Percentiles rank a stretch among this genome's conserved stretches.
Evolutionary conservation across 2,888 invertebrate species (phyloP).

Genomic region (Aleiodes alternator): DNA sequence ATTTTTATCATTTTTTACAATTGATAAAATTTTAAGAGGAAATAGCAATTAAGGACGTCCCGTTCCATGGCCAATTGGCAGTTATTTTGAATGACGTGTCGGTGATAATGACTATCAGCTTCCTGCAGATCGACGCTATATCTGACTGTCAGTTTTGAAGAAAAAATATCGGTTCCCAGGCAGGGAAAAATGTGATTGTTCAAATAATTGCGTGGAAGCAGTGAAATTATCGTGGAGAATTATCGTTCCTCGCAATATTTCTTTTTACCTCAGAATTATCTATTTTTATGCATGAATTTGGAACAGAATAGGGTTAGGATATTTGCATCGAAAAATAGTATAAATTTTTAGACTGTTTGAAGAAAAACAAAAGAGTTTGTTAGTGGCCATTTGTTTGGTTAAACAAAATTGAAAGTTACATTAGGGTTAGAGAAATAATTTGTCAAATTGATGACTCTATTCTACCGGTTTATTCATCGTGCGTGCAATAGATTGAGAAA

Average conservation of each 20-base stretch:
- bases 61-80: conserved; percentile 11
- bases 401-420: conserved; percentile 14
- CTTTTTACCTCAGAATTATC: too few relatives aligned
- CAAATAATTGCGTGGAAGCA: too few relatives aligned
- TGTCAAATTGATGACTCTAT: not conserved
- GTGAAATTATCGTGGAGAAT: too few relatives aligned
- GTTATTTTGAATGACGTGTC: conserved; percentile 3
- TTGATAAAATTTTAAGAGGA: not conserved
- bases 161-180: too few relatives aligned
- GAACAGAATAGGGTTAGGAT: too few relatives aligned
- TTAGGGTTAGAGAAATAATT: conserved; percentile 14
- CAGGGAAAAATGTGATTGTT: too few relatives aligned
- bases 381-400: not conserved
- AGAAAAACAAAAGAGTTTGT: too few relatives aligned
- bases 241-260: too few relatives aligned
- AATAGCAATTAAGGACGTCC: conserved; percentile 17
- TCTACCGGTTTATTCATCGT: conserved; percentile 18
- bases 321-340: too few relatives aligned
- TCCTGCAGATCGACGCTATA: conserved; percentile 2
- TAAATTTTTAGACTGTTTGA: too few relatives aligned
- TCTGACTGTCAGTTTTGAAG: too few relatives aligned
- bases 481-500: conserved; percentile 30
- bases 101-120: conserved; percentile 24
- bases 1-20: not conserved
- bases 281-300: too few relatives aligned